Base-by-base conservation (phyloP, 2,888 invertebrate genomes). In the Euzophera pinguis region DNA sequence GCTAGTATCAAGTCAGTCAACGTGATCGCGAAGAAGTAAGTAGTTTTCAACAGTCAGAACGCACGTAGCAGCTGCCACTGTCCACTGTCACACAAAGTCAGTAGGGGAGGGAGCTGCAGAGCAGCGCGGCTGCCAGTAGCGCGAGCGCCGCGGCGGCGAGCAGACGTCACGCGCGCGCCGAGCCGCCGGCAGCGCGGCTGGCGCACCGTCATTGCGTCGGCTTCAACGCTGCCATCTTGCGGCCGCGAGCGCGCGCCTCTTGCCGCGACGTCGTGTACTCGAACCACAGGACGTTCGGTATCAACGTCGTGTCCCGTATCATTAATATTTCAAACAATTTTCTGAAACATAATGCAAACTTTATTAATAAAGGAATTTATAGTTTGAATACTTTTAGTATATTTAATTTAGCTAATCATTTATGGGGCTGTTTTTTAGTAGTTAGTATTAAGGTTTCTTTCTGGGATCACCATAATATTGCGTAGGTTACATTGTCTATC, bases 201-300 rank as follows among this genome's bases (percentile, higher is more conserved):
- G 92, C 91, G 85, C 92, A 92, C 84, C 93, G 94, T 95, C 94
- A 96, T 93, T 95, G 95, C 9, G 94, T 93, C 59, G 90, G 89
- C 84, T 95, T 96, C 91, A 95, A 92, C 37, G 95, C 95, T 47
- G 95, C 95, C 73, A 95, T 87, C 83, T 96, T 96, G 60, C 96
- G 92, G 48, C 95, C 94, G 59, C 96, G 92, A 7, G 95, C 93
- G 61, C 95, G 92, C 32, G 95, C 94, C 78, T 97, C 97, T 68
- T 95, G 94, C 60, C 97, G 91, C 52, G 95, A 94, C 61, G 95
- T 95, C 22, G 96, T 97, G 79, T 98, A 98, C 79, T 98, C 97
- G 78, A 98, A 98, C 97, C 97, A 97, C 62, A 97, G 80, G 13
- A 98, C 95, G 80, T 98, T 97, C 22, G 97, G 97, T 77, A 98